These are phyloP conservation scores for Petrocephalus sullivani DNA, from an alignment of 2,797 vertebrate species.

Conservation along the genomic window DNA sequence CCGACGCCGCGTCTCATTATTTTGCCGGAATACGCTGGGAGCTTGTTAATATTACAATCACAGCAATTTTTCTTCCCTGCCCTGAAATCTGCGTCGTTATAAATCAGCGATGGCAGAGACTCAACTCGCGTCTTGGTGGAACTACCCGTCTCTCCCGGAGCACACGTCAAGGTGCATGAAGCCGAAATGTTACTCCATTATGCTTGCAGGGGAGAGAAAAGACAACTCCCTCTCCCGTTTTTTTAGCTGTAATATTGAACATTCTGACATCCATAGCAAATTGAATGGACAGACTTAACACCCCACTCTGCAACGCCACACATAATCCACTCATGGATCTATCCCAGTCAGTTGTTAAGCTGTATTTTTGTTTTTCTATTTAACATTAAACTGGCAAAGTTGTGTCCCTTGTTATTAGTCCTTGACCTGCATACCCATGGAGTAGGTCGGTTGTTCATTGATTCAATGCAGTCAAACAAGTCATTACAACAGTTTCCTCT, in stretches of 20 bases:
- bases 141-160: background rate
- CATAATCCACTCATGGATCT: background rate
- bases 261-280: background rate
- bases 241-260: background rate
- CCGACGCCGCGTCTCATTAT: constrained; percentile 69
- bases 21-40: constrained; percentile 55
- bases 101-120: constrained; percentile 1
- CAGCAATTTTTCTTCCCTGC: background rate
- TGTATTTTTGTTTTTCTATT: background rate
- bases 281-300: background rate
- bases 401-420: background rate
- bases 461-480: background rate
- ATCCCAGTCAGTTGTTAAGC: background rate
- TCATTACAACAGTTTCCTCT: background rate
- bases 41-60: constrained; percentile 26
- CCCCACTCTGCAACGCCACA: background rate
- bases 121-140: background rate
- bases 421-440: background rate
- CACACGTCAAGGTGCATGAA: background rate
- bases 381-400: background rate
- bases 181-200: background rate
- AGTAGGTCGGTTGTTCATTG: background rate
- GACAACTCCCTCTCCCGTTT: background rate
- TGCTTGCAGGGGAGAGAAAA: background rate
- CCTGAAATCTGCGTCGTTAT: background rate